phyloP scores from a whole-genome alignment of 1,140 invertebrate genomes.

The Papilio polytes region DNA sequence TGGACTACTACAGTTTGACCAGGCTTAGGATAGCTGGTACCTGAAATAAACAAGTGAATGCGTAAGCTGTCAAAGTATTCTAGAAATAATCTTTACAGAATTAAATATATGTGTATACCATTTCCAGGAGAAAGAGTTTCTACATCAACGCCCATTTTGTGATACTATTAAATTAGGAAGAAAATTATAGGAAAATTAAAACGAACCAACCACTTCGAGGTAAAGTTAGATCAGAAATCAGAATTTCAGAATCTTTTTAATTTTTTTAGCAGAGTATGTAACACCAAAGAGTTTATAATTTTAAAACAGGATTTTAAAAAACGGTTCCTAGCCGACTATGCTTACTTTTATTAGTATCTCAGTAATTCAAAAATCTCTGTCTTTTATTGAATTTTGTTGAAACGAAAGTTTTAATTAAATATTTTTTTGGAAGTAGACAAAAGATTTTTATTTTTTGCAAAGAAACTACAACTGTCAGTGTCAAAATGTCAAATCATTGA shows the following conservation, averaged over 20 bases:
- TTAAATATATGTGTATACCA: slow-evolving; percentile 75
- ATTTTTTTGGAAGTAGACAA: neutral
- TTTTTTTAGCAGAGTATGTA: neutral
- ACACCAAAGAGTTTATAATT: neutral
- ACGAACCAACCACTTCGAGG: neutral
- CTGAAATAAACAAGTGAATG: slow-evolving; percentile 81
- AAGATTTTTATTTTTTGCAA: neutral
- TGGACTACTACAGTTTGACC: slow-evolving; percentile 97
- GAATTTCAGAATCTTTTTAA: neutral
- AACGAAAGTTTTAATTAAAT: neutral
- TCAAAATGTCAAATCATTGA: neutral
- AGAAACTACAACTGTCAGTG: neutral
- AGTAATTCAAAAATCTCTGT: neutral
- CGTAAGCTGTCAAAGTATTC: neutral
- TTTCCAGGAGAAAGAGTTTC: slow-evolving; percentile 89
- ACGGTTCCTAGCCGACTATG: neutral
- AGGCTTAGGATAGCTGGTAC: slow-evolving; percentile 94
- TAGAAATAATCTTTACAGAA: neutral
- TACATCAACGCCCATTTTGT: slow-evolving; percentile 91
- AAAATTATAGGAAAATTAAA: slow-evolving; percentile 32
- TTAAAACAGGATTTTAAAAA: neutral
- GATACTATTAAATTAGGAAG: slow-evolving; percentile 35
- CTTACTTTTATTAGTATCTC: neutral
- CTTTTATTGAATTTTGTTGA: neutral
- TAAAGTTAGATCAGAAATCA: neutral